phyloP scores from a whole-genome alignment of 2,797 vertebrate species.

The Salmo trutta region DNA sequence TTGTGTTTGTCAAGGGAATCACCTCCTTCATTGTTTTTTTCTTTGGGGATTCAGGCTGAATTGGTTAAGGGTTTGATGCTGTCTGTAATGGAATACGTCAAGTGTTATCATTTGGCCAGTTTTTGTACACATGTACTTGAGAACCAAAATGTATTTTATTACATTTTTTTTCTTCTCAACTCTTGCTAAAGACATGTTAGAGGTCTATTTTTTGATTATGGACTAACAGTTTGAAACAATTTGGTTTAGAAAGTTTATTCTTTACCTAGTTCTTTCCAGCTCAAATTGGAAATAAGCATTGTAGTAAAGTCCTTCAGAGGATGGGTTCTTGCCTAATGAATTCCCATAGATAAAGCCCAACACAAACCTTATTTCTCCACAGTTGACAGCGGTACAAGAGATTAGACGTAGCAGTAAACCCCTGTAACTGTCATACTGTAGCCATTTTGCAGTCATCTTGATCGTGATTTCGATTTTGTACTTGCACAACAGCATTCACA shows the following conservation, averaged over 20 bases:
- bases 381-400: not conserved
- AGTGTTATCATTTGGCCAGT: constrained; percentile 43
- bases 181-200: constrained; percentile 6
- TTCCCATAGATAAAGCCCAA: not conserved
- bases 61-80: constrained; percentile 66
- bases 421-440: constrained; percentile 45
- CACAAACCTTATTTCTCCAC: not conserved
- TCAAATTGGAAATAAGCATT: constrained; percentile 8
- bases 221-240: not conserved
- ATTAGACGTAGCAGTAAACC: constrained; percentile 17
- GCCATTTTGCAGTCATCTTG: constrained; percentile 37
- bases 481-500: constrained; percentile 49
- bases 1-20: constrained; percentile 44
- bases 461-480: constrained; percentile 38
- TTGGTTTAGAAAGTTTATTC: not conserved
- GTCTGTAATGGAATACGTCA: constrained; percentile 44
- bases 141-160: constrained; percentile 58
- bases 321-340: not conserved
- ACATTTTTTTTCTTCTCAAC: constrained; percentile 13
- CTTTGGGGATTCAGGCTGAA: constrained; percentile 62
- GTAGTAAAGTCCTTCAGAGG: constrained; percentile 1
- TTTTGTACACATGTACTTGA: constrained; percentile 39
- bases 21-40: constrained; percentile 65
- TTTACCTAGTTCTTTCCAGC: not conserved
- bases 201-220: not conserved